Conservation (phyloP, 2,113 vertebrate genomes). For the Hemicordylus capensis region DNA sequence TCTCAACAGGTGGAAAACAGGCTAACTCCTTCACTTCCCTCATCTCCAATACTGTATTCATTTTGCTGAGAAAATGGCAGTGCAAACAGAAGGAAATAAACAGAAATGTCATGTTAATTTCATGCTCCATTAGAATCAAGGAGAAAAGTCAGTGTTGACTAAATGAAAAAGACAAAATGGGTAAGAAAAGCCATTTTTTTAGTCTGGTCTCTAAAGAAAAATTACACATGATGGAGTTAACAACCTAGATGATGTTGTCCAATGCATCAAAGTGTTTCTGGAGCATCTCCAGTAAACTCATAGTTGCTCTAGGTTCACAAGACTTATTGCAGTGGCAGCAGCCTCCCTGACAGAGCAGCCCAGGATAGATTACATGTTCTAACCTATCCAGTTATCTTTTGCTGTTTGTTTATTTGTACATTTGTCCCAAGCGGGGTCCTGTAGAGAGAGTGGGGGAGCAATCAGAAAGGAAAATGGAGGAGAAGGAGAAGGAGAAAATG, state of each 20-base stretch:
- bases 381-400: too few species aligned
- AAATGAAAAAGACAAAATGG: constrained; percentile 12
- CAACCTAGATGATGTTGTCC: neutral
- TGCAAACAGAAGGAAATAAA: neutral
- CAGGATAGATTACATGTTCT: too few species aligned
- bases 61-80: neutral
- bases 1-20: neutral
- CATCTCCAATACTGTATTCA: constrained; percentile 10
- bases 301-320: neutral
- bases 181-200: constrained; percentile 5
- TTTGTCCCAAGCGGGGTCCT: too few species aligned
- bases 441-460: too few species aligned
- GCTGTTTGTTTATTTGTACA: too few species aligned
- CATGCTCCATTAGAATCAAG: constrained; percentile 21
- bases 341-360: too few species aligned
- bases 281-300: neutral
- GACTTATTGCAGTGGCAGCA: too few species aligned
- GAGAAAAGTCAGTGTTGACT: constrained; percentile 8
- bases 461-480: too few species aligned
- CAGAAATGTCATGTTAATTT: constrained; percentile 29
- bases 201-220: neutral
- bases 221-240: neutral
- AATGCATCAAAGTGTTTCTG: neutral
- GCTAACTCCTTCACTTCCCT: neutral
- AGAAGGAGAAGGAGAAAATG: too few species aligned